These are phyloP conservation scores for Pseudoatta argentina DNA, from an alignment of 1,140 invertebrate genomes.

Conservation along the genomic window DNA sequence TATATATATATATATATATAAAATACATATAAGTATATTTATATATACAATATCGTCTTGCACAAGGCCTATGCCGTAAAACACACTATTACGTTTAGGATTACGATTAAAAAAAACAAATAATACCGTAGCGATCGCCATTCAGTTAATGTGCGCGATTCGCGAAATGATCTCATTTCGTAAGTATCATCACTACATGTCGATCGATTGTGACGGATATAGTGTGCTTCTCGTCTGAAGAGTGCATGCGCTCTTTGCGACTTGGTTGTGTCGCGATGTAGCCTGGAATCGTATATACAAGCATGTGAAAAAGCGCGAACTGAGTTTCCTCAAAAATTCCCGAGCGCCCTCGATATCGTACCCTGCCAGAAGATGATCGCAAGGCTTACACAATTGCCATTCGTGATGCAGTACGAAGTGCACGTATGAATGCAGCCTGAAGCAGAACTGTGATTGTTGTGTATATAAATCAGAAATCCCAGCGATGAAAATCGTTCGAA, in stretches of 20 bases:
- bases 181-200: constrained; percentile 35
- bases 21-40: background rate
- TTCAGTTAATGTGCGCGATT: constrained; percentile 34
- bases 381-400: constrained; percentile 10
- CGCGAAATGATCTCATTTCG: constrained; percentile 25
- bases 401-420: background rate
- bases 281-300: background rate
- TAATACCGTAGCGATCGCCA: constrained; percentile 21
- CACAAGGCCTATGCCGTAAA: constrained; percentile 67
- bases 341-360: background rate
- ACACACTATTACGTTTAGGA: constrained; percentile 37
- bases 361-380: background rate
- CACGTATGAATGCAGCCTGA: background rate
- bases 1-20: constrained; percentile 58
- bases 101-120: constrained; percentile 45
- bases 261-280: constrained; percentile 7
- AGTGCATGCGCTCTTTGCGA: constrained; percentile 40
- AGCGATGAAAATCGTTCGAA: constrained; percentile 2
- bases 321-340: background rate
- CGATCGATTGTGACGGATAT: constrained; percentile 48
- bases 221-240: constrained; percentile 10
- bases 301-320: constrained; percentile 31
- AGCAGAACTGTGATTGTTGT: background rate
- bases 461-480: constrained; percentile 20
- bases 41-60: constrained; percentile 52